A percentile compares a stretch with the other conserved stretches of the same genome.
Evolutionary conservation across 2,113 vertebrate genomes (phyloP).

Genomic region (Seriola rivoliana): DNA sequence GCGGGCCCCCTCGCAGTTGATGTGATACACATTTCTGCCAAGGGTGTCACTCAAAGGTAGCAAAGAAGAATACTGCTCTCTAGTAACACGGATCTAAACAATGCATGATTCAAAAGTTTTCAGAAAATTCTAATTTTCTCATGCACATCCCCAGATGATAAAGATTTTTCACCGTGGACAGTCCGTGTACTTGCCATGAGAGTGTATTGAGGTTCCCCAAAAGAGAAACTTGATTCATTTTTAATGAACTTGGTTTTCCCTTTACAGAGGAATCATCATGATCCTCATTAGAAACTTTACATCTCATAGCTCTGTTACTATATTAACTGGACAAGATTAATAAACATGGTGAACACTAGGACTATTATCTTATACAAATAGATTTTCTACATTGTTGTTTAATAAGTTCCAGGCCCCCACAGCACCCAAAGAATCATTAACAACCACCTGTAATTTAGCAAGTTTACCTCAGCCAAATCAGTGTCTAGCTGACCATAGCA

Average conservation of each 20-base stretch:
- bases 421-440: background rate
- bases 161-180: background rate
- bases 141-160: background rate
- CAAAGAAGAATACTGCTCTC: too few relatives aligned
- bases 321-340: background rate
- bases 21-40: background rate
- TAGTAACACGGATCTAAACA: too few relatives aligned
- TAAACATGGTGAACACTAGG: background rate
- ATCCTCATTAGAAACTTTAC: background rate
- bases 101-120: too few relatives aligned
- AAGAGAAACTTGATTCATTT: background rate
- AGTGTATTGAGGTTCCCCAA: background rate
- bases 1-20: background rate
- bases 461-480: slow-evolving; percentile 37
- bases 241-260: background rate
- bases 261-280: background rate
- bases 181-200: background rate
- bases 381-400: slow-evolving; percentile 17
- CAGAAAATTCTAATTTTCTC: too few relatives aligned
- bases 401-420: background rate
- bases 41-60: background rate
- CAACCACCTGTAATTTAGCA: background rate
- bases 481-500: background rate
- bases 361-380: background rate
- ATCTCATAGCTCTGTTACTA: background rate